phyloP scores from a whole-genome alignment of 1,140 invertebrate genomes.

The Drosophila auraria region DNA sequence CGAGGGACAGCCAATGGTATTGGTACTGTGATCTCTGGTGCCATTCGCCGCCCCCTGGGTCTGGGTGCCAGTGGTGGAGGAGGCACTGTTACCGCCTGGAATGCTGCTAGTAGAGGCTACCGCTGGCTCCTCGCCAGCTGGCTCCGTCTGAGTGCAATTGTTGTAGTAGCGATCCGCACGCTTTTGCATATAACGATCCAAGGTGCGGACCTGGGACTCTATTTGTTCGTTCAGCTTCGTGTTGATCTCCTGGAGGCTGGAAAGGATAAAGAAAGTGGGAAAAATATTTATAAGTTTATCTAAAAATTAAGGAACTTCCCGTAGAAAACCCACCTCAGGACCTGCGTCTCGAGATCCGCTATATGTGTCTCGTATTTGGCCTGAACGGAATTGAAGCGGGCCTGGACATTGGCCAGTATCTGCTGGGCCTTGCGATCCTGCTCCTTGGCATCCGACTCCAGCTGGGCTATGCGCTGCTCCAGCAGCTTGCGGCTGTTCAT shows the following conservation, averaged over 20 bases:
- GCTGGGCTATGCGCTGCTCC: constrained; percentile 89
- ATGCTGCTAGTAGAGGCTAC: background rate
- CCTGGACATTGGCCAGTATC: constrained; percentile 89
- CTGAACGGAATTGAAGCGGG: constrained; percentile 91
- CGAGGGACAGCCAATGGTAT: constrained; percentile 78
- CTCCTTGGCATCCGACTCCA: constrained; percentile 89
- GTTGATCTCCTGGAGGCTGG: constrained; percentile 87
- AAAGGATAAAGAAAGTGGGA: background rate
- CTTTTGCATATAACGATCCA: constrained; percentile 77
- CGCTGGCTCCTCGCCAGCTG: background rate
- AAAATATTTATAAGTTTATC: background rate
- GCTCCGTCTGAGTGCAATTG: constrained; percentile 82
- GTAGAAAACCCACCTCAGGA: constrained; percentile 84
- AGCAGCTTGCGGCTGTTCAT: constrained; percentile 87
- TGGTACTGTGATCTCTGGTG: constrained; percentile 79
- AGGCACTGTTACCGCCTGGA: background rate
- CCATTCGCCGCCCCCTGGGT: constrained; percentile 27
- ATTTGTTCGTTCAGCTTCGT: constrained; percentile 86
- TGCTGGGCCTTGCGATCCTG: constrained; percentile 90
- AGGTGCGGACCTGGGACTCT: constrained; percentile 84
- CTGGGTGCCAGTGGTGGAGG: constrained; percentile 51
- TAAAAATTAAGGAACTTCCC: background rate
- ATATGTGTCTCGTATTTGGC: constrained; percentile 91
- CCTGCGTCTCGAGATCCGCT: constrained; percentile 89
- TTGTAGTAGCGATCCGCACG: constrained; percentile 74